phyloP scores from a whole-genome alignment of 2,113 vertebrate genomes.

The Columba janthina region DNA sequence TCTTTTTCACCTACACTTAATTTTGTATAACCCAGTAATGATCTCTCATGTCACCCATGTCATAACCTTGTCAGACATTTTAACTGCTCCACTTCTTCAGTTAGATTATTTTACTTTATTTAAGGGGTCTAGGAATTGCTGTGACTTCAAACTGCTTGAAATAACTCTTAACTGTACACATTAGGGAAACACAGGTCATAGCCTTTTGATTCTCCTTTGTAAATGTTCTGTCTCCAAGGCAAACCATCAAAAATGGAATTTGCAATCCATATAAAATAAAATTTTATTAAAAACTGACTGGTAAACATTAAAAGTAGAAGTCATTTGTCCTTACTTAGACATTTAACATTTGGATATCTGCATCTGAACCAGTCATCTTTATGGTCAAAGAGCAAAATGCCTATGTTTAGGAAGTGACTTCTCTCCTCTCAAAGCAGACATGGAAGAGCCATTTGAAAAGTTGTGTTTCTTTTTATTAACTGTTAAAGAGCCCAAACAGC shows the following conservation, averaged over 20 bases:
- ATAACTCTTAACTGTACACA: neutral
- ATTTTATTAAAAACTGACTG: neutral
- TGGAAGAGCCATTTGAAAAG: neutral
- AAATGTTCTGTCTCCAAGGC: neutral
- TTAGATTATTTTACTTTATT: neutral
- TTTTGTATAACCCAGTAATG: neutral
- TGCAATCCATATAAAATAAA: neutral
- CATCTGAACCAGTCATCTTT: neutral
- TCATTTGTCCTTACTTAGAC: neutral
- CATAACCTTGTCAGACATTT: neutral
- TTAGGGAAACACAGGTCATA: neutral
- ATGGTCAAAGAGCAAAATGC: neutral
- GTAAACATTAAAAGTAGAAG: neutral
- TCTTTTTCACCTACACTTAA: neutral
- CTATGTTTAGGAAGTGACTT: neutral
- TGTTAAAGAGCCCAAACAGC: neutral
- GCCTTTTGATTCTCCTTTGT: neutral
- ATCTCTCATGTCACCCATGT: neutral
- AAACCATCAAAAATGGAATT: neutral
- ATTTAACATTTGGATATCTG: neutral
- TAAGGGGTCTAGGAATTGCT: neutral
- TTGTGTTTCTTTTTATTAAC: neutral
- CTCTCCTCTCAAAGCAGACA: neutral
- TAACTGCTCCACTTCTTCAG: neutral
- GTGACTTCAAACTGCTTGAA: neutral